Evolutionary conservation across 2,797 vertebrate species (phyloP), one percentile per base, ranked within the genome.

Genomic region (Eulemur mongoz): DNA sequence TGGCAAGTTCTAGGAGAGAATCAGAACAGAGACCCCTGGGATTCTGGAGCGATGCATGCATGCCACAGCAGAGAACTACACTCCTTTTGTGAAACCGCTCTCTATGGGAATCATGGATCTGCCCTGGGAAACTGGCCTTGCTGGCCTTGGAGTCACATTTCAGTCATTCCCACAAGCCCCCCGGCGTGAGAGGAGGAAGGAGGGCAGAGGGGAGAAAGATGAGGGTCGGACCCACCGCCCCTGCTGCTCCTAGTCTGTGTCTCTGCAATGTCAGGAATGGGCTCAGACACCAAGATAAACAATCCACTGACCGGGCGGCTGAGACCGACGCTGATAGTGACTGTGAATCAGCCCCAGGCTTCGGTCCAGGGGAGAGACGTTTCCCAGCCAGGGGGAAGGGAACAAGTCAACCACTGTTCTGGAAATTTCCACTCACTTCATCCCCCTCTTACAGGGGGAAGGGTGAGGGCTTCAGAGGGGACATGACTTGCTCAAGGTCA

Each of bases 251-350:
- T 32, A 3, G 32, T 69, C 43, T 78, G 25, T 4, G 4, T 69
- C 57, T 97, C 94, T 86, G 75, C 86, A 32, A 50, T 78, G 96
- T 87, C 89, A 94, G 96, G 93, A 96, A 97, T 87, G 95, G 94
- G 48, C 73, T 76, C 79, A 72, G 96, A 93, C 96, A 89, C 79
- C 48, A 97, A 96, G 91, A 97, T 79, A 97, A 98, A 97, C 96
- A 97, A 75, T 35, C 30, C 3, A 13, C 23, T 91, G 95, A 82
- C 94, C 91, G 50, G 18, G 93, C 75, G 27, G 79, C 76, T 43
- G 10, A 50, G 85, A 89, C 82, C 1, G 63, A 63, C n/a, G 82
- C 82, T 65, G 96, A 93, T 89, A 92, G 90, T 25, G 79, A 15
- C 73, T 91, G 81, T 94, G 96, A 94, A 50, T 97, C 97, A 97